Conservation (phyloP, 2,888 invertebrate genomes). For the Artemia sinica region DNA sequence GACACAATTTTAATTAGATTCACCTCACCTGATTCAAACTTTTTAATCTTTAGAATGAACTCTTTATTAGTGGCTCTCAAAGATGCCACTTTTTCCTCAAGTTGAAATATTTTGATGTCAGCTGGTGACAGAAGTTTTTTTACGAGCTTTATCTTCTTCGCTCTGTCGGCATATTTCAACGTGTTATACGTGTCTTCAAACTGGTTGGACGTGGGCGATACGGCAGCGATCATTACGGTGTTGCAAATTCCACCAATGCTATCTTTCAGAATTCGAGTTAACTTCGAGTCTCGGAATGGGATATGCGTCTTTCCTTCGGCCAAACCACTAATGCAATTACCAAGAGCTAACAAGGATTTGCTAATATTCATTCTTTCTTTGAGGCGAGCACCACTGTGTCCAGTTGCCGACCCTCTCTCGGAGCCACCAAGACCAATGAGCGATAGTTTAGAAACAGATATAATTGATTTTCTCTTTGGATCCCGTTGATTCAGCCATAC, state of each 20-base stretch:
- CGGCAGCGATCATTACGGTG: conserved; percentile 83
- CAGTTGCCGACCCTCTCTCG: conserved; percentile 72
- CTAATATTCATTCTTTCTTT: conserved; percentile 89
- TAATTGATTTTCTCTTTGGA: conserved; percentile 27
- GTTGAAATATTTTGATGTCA: not conserved
- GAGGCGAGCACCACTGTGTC: conserved; percentile 59
- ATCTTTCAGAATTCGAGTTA: conserved; percentile 74
- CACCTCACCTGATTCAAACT: not conserved
- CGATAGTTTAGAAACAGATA: conserved; percentile 59
- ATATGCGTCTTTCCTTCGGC: conserved; percentile 67
- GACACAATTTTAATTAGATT: not conserved
- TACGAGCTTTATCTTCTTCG: conserved; percentile 50
- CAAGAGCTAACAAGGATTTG: conserved; percentile 68
- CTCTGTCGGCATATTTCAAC: conserved; percentile 62
- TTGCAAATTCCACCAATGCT: conserved; percentile 82
- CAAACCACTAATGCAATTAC: conserved; percentile 61
- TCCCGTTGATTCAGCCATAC: conserved; percentile 39
- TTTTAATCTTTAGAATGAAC: not conserved
- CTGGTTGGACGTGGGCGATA: conserved; percentile 55
- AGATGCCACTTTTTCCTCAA: not conserved
- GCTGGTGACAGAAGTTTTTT: not conserved
- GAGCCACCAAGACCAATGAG: conserved; percentile 91
- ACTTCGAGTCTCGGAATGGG: conserved; percentile 75
- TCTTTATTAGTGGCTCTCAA: not conserved
- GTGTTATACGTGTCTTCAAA: conserved; percentile 90